phyloP scores from a whole-genome alignment of 2,797 vertebrate species.

The Gallinago nigripennis region DNA sequence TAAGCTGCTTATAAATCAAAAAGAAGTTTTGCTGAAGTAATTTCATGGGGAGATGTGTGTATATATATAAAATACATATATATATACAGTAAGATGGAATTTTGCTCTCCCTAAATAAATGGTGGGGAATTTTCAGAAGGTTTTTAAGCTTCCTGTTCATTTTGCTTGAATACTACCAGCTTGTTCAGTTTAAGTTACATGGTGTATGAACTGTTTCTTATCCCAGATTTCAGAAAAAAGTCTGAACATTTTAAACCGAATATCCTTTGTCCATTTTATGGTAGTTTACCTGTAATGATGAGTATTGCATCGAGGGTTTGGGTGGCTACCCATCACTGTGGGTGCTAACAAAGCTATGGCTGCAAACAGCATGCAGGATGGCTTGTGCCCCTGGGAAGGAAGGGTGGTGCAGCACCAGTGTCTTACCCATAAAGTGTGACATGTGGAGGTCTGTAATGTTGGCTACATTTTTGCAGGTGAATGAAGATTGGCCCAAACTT shows the following conservation, averaged over 20 bases:
- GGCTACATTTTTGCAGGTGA: neutral
- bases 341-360: neutral
- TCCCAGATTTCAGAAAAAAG: neutral
- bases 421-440: rapidly evolving
- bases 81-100: no score
- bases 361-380: rapidly evolving
- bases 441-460: rapidly evolving
- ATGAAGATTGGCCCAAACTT: neutral
- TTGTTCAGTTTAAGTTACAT: no score
- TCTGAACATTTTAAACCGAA: no score
- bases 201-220: rapidly evolving
- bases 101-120: neutral
- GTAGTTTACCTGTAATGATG: neutral
- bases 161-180: neutral
- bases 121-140: neutral
- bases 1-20: neutral
- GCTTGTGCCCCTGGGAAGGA: neutral
- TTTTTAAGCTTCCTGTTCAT: neutral
- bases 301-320: neutral
- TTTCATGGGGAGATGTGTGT: neutral
- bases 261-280: neutral
- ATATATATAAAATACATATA: no score
- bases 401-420: neutral
- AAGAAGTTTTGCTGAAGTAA: neutral
- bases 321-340: rapidly evolving